Percentiles rank a stretch among this genome's conserved stretches.
Conservation (phyloP, 2,888 invertebrate genomes). For the Encarsia formosa region DNA sequence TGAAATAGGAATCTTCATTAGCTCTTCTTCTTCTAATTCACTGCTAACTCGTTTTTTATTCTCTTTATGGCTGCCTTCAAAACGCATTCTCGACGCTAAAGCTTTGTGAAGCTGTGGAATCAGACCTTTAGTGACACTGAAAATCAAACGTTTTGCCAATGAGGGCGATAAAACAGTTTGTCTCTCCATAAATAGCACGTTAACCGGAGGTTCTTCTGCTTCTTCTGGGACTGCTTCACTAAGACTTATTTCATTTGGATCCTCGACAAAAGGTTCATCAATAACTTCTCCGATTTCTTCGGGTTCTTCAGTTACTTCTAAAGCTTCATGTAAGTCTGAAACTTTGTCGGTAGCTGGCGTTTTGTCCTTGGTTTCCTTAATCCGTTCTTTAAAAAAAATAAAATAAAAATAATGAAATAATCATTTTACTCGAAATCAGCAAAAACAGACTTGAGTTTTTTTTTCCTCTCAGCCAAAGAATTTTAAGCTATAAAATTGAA, state of each 20-base stretch:
- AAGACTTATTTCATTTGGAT: slow-evolving; percentile 42
- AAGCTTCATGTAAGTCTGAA: not conserved
- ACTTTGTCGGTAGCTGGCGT: no score
- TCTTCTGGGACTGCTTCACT: slow-evolving; percentile 44
- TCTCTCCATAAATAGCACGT: slow-evolving; percentile 47
- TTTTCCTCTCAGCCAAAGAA: no score
- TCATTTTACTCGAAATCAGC: no score
- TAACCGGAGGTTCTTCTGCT: slow-evolving; percentile 23
- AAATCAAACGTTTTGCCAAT: slow-evolving; percentile 72
- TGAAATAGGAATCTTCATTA: slow-evolving; percentile 86
- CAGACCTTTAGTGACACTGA: slow-evolving; percentile 65
- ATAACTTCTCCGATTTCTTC: slow-evolving; percentile 38
- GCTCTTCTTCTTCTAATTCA: slow-evolving; percentile 85
- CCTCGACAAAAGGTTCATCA: slow-evolving; percentile 50
- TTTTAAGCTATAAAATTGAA: no score
- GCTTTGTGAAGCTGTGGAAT: slow-evolving; percentile 77
- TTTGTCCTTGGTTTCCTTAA: no score
- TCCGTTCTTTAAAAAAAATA: no score
- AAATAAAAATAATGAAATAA: no score
- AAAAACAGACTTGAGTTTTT: no score
- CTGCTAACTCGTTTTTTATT: slow-evolving; percentile 65
- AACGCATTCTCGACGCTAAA: slow-evolving; percentile 65
- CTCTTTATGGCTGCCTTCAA: slow-evolving; percentile 73
- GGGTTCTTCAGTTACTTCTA: slow-evolving; percentile 39
- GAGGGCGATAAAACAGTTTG: slow-evolving; percentile 62